Percentiles rank a stretch among this genome's conserved stretches.
Conservation (phyloP, 2,888 invertebrate species). For the Drosophila nr. fundita region DNA sequence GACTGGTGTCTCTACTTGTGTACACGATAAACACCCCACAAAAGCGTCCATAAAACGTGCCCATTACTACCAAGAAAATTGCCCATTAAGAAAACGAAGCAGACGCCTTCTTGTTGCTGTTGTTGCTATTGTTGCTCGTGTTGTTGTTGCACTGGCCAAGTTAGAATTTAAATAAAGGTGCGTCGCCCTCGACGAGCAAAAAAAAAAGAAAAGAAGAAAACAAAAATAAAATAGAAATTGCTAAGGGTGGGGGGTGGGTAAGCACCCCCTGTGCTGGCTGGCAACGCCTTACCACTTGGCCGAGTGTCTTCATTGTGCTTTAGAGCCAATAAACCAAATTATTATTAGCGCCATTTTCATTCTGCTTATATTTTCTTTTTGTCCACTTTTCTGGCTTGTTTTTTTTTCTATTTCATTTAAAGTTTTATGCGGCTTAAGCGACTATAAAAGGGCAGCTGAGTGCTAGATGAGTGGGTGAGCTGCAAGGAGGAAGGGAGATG, state of each 20-base stretch:
- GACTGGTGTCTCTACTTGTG: slow-evolving; percentile 28
- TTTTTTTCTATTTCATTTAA: slow-evolving; percentile 70
- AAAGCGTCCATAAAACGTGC: slow-evolving; percentile 82
- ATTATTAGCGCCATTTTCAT: slow-evolving; percentile 83
- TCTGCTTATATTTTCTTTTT: slow-evolving; percentile 28
- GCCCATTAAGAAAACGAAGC: slow-evolving; percentile 81
- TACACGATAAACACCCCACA: slow-evolving; percentile 83
- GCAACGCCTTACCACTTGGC: slow-evolving; percentile 62
- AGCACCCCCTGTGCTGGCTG: slow-evolving; percentile 22
- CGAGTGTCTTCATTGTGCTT: slow-evolving; percentile 82
- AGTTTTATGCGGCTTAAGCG: slow-evolving; percentile 73
- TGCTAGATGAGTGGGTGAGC: neutral
- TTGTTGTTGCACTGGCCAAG: slow-evolving; percentile 56
- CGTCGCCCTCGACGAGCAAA: slow-evolving; percentile 57
- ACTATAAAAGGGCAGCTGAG: slow-evolving; percentile 36
- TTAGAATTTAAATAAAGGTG: slow-evolving; percentile 82
- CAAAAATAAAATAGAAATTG: slow-evolving; percentile 45
- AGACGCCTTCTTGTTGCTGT: slow-evolving; percentile 49
- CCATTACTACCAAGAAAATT: slow-evolving; percentile 83
- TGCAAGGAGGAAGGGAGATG: neutral
- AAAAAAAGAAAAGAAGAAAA: slow-evolving; percentile 32
- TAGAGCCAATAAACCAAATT: slow-evolving; percentile 84
- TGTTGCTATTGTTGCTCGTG: slow-evolving; percentile 15
- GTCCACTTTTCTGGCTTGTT: neutral
- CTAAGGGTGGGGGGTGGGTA: neutral